Conservation (phyloP, 2,797 vertebrate species). For the Phrynocephalus forsythii region DNA sequence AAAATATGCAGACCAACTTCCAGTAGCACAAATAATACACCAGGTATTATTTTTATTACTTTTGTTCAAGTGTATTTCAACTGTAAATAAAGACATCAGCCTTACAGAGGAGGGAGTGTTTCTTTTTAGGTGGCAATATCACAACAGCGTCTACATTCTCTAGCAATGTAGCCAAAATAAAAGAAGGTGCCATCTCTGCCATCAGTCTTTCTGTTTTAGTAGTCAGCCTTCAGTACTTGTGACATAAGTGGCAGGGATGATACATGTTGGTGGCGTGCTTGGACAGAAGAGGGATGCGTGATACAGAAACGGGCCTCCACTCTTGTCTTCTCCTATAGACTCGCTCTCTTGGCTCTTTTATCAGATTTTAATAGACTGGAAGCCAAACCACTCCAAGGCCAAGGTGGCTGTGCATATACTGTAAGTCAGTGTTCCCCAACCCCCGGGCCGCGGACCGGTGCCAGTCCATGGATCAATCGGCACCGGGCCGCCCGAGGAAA, state of each 20-base stretch:
- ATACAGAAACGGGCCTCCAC: neutral
- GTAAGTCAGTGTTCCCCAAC: no score
- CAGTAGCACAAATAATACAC: constrained; percentile 95
- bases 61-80: constrained; percentile 55
- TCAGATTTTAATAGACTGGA: neutral
- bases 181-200: neutral
- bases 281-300: neutral
- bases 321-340: neutral
- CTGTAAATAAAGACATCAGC: constrained; percentile 61
- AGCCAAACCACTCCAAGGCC: neutral
- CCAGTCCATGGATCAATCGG: no score
- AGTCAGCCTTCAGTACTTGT: neutral
- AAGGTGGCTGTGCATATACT: neutral
- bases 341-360: neutral
- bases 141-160: constrained; percentile 27
- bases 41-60: constrained; percentile 85
- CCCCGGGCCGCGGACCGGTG: no score
- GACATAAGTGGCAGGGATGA: neutral
- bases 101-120: constrained; percentile 33
- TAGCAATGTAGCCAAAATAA: neutral
- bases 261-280: neutral
- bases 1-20: constrained; percentile 91
- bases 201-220: neutral
- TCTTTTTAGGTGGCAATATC: constrained; percentile 52
- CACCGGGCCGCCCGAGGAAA: no score